Base-by-base conservation (phyloP, 2,113 vertebrate genomes). In the Indicator maculatus region DNA sequence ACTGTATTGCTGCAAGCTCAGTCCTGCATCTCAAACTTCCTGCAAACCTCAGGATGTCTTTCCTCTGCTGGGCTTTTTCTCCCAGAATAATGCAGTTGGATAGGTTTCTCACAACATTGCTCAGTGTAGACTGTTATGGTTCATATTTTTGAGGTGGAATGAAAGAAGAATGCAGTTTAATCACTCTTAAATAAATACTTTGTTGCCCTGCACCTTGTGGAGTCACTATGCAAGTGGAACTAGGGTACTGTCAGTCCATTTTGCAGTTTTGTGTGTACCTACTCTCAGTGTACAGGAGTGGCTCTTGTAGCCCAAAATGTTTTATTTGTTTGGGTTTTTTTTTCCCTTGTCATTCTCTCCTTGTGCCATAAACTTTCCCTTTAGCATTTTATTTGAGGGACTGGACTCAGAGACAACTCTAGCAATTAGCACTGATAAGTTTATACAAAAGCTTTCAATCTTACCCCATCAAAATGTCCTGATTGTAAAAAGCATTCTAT, bases 1-100 rank as follows among this genome's bases (percentile, higher is more conserved):
- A 78, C 83, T 73, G 19, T 74, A 39, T 60, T 79, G n/a, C 77
- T 91, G n/a, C 77, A 84, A 79, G 70, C 74, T 94, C 83, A 65
- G 77, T 86, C 52, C 78, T 60, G 45, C 41, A 52, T 82, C 94
- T 96, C 85, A 71, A 4, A 59, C 26, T 85, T 82, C 63, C 59
- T 85, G 71, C 45, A 50, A 60, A 74, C 33, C 76, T 61, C 36
- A 50, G 86, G 58, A 28, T 74, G n/a, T 44, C 56, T 93, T 91
- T 91, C n/a, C 30, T 90, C n/a, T 93, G 33, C 14, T 76, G 56
- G 31, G 47, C 61, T 84, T 24, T 63, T 88, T 88, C 17, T 93
- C 55, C 31, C 16, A 30, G 44, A 78, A 44, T 64, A 70, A 89
- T 56, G 44, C 9, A 39, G 23, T 36, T 44, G 65, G 47, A 10